Base-by-base conservation (phyloP, 2,888 invertebrate species). In the Reticulitermes lucifugus region DNA sequence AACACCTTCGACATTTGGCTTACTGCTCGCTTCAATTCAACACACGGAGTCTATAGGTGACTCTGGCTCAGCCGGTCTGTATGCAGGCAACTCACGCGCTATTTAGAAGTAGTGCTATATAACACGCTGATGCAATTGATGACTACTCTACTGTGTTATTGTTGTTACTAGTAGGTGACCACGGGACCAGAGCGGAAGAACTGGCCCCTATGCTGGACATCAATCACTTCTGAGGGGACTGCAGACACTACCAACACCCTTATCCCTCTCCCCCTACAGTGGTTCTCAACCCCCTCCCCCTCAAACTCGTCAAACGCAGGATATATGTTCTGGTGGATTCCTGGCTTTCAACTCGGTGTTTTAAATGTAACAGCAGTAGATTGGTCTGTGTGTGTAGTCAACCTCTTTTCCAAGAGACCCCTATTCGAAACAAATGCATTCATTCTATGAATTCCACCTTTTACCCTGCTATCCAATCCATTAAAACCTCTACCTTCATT, bases 121-220 rank as follows among this genome's bases (percentile, higher is more conserved):
- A 71, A 75, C 77, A 77, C 77, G 77, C 77, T 77, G 46, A 77
- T 7, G 77, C 77, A 22, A 77, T 14, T 77, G 77, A 18, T 46
- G 77, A 77, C 77, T 41, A 77, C n/a, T 77, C n/a, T 77, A 77
- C 77, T 77, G n/a, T 77, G 77, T n/a, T 77, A n/a, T 77, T 77
- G 21, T 77, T 77, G 77, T 77, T 46, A 73, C 73, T 46, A 77
- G 77, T 77, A 77, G 77, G 77, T 77, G 43, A 46, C 77, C 77
- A 1, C n/a, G 77, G 77, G 41, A 46, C 43, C 9, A 46, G 51
- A 77, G 77, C n/a, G 14, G 77, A 77, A 77, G 77, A 77, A 51
- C 21, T 77, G 46, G 46, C 77, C 9, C 77, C 77, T 41, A 77
- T 77, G 77, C 77, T 77, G 77, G n/a, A 77, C 77, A 46, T 77